A percentile compares a stretch with the other conserved stretches of the same genome.
These are phyloP conservation scores for Diacarnus erythraeanus DNA, from an alignment of 37 sponge, comb jelly and placozoan species.

Conservation along the genomic window DNA sequence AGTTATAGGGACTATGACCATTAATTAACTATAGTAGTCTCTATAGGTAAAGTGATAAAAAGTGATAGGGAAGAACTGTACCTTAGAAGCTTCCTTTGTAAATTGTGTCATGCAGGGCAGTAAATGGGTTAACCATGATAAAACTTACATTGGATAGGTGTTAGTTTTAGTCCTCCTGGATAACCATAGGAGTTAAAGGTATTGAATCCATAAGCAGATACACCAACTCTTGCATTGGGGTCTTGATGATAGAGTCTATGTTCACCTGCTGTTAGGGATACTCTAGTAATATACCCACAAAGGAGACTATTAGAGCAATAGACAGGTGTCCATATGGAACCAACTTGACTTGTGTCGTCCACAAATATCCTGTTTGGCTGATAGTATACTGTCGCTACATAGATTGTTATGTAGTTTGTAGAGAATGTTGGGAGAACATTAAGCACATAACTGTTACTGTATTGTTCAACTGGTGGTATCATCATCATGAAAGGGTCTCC, in stretches of 20 bases:
- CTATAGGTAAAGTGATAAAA: too few relatives aligned
- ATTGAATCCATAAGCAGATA: conserved; percentile 53
- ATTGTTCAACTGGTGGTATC: conserved; percentile 73
- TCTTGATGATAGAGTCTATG: conserved; percentile 41
- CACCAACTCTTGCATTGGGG: conserved; percentile 24
- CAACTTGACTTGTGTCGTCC: conserved; percentile 3
- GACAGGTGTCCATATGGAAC: conserved; percentile 6
- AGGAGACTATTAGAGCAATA: conserved; percentile 4
- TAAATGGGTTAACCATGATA: too few relatives aligned
- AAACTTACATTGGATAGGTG: conserved; percentile 40
- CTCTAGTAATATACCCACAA: conserved; percentile 38
- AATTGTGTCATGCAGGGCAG: too few relatives aligned
- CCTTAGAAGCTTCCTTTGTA: too few relatives aligned
- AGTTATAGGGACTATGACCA: too few relatives aligned
- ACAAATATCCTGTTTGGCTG: conserved; percentile 19
- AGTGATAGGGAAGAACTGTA: too few relatives aligned
- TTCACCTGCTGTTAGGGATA: conserved; percentile 17
- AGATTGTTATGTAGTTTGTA: conserved; percentile 39
- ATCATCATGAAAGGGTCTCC: conserved; percentile 68
- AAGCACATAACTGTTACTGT: conserved; percentile 47
- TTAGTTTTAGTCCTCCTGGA: conserved; percentile 53
- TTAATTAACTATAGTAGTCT: too few relatives aligned
- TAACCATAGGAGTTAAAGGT: conserved; percentile 51
- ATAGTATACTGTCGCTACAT: conserved; percentile 29
- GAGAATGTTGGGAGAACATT: conserved; percentile 8